Evolutionary conservation across 2,797 vertebrate genomes (phyloP), one percentile per base, ranked within the genome.

Genomic region (Oryzias sinensis): DNA sequence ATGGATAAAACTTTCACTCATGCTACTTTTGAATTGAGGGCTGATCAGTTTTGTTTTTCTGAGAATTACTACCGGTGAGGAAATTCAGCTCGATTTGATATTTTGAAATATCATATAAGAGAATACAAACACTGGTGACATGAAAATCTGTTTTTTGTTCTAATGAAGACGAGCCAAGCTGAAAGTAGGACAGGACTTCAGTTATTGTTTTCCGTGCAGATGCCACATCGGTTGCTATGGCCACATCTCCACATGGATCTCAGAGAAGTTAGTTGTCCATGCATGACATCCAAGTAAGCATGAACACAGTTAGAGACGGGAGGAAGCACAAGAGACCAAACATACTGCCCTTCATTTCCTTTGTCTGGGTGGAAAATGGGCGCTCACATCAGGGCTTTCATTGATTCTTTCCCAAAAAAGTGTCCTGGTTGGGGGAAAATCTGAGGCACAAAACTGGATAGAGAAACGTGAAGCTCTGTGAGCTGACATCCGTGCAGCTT

Each of bases 381-480:
- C 59, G 73, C 61, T 53, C 40, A 53, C 22, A 51, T 77, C 62
- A 61, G 61, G 61, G 65, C 48, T 57, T 65, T 64, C 62, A 62
- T 76, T 68, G 56, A 76, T 76, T 77, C 68, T 60, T 74, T 80
- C 70, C 66, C 41, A 72, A 79, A 79, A 79, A 65, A 81, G 69
- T 37, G 16, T 61, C 56, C 61, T 58, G 55, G 61, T 63, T 55
- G 57, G 43, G 37, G 56, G 54, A 59, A 50, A 59, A 18, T 65
- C 46, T 45, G 54, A 68, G 50, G 14, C 59, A 54, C 6, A 68
- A 24, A 50, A 74, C 62, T 51, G 27, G 45, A 55, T n/a, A 59
- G 0, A 60, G 41, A 57, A 29, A 40, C 48, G 44, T 56, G 15
- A 59, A 22, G 40, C 14, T 49, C 45, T 68, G 49, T 49, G 20